A percentile compares a stretch with the other conserved stretches of the same genome.
Conservation (phyloP, 2,113 vertebrate genomes). For the Raphicerus campestris region DNA sequence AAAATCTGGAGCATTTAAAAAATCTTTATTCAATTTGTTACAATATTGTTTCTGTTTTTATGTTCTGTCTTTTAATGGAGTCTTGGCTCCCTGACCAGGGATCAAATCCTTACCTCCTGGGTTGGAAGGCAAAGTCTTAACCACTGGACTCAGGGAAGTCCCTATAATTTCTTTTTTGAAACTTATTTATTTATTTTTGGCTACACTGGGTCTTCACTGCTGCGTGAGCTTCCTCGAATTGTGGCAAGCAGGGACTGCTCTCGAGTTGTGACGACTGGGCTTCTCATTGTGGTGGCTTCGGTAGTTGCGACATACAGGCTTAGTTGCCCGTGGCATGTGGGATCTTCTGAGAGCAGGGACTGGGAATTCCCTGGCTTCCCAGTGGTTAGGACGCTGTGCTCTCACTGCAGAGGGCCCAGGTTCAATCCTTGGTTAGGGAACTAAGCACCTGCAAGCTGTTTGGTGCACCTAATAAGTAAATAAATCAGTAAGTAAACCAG, state of each 20-base stretch:
- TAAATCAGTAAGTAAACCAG: neutral
- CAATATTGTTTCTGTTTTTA: neutral
- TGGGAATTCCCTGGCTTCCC: neutral
- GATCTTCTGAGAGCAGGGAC: neutral
- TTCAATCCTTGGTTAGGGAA: neutral
- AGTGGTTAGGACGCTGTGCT: neutral
- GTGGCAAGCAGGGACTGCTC: neutral
- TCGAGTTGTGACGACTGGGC: rapidly evolving
- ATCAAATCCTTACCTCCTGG: neutral
- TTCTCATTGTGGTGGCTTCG: neutral
- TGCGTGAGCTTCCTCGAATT: neutral
- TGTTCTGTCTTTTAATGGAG: neutral
- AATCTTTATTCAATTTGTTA: neutral
- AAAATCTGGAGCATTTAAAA: neutral
- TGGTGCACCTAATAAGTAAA: neutral
- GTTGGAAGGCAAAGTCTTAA: neutral
- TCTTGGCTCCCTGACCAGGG: neutral
- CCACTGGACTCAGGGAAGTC: neutral
- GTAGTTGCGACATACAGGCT: neutral
- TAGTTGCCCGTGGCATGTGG: neutral
- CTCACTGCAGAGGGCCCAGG: neutral
- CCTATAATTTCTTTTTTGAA: neutral
- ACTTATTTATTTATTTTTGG: neutral
- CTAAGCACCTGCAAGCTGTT: neutral
- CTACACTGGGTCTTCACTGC: neutral